These are phyloP conservation scores for Hypsibius dujardini DNA, from an alignment of 1,140 invertebrate species.

Conservation along the genomic window DNA sequence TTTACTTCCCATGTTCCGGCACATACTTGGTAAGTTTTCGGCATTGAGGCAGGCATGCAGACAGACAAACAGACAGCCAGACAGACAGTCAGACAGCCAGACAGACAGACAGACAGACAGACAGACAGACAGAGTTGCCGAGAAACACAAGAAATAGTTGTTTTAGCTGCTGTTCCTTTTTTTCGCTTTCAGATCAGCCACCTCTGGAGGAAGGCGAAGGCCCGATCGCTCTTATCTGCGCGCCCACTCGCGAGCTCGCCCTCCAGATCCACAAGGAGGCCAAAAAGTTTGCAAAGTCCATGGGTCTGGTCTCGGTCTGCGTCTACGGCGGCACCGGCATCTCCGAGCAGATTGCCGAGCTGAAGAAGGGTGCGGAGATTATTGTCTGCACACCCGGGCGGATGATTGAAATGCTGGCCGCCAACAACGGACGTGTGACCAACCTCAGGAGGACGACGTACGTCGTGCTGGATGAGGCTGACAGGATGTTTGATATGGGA, in stretches of 20 bases:
- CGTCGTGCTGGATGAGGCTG: conserved; percentile 41
- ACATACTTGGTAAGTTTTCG: conserved; percentile 35
- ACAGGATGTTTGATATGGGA: conserved; percentile 44
- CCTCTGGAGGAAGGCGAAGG: not conserved
- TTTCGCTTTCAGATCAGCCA: conserved; percentile 7
- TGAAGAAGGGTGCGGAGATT: conserved; percentile 40
- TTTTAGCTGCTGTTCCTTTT: too few relatives aligned
- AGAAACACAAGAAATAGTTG: too few relatives aligned
- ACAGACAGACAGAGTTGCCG: too few relatives aligned
- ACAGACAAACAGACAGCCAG: too few relatives aligned
- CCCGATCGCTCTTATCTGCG: conserved; percentile 52
- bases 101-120: too few relatives aligned
- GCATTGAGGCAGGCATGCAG: too few relatives aligned
- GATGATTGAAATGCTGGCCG: conserved; percentile 43
- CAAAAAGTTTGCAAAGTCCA: conserved; percentile 43
- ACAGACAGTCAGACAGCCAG: too few relatives aligned
- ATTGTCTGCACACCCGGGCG: conserved; percentile 41
- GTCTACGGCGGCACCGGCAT: conserved; percentile 43
- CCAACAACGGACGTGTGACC: conserved; percentile 38
- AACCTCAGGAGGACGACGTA: conserved; percentile 40
- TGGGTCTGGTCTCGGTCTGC: conserved; percentile 33
- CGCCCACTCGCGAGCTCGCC: conserved; percentile 73
- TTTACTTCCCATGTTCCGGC: conserved; percentile 39
- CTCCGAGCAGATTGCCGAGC: conserved; percentile 41
- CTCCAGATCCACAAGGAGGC: conserved; percentile 75